These are phyloP conservation scores for Atta cephalotes DNA, from an alignment of 1,140 invertebrate species.

Conservation along the genomic window DNA sequence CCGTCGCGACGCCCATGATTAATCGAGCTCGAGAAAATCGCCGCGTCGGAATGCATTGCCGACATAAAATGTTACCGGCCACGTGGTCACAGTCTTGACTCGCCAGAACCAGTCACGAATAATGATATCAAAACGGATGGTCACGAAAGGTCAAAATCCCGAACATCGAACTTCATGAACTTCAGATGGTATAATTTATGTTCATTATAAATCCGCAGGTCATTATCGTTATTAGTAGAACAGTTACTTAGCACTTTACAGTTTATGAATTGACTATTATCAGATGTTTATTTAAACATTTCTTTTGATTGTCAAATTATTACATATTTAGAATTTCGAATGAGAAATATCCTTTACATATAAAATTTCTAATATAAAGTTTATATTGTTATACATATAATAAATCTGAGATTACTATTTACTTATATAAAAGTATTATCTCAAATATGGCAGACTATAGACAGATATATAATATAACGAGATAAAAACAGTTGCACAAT, in stretches of 20 bases:
- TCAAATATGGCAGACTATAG: neutral
- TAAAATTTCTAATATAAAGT: no score
- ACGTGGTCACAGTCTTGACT: conserved; percentile 12
- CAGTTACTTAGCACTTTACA: neutral
- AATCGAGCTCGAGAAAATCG: conserved; percentile 40
- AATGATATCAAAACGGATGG: conserved; percentile 54
- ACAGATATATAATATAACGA: neutral
- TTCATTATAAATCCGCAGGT: conserved; percentile 38
- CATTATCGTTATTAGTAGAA: conserved; percentile 37
- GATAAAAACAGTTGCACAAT: neutral
- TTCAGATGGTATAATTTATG: conserved; percentile 31
- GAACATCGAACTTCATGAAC: conserved; percentile 39
- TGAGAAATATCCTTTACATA: no score
- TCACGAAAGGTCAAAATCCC: conserved; percentile 60
- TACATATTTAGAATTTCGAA: no score
- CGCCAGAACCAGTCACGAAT: conserved; percentile 46
- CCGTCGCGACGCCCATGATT: conserved; percentile 35
- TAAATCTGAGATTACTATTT: neutral
- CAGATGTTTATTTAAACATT: neutral
- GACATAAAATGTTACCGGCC: conserved; percentile 27
- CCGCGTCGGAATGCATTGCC: conserved; percentile 43
- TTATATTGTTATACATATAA: no score
- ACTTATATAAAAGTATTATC: neutral
- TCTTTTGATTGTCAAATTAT: neutral
- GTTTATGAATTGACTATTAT: neutral